phyloP scores from a whole-genome alignment of 2,888 invertebrate species.

The Trachelus iudaicus region DNA sequence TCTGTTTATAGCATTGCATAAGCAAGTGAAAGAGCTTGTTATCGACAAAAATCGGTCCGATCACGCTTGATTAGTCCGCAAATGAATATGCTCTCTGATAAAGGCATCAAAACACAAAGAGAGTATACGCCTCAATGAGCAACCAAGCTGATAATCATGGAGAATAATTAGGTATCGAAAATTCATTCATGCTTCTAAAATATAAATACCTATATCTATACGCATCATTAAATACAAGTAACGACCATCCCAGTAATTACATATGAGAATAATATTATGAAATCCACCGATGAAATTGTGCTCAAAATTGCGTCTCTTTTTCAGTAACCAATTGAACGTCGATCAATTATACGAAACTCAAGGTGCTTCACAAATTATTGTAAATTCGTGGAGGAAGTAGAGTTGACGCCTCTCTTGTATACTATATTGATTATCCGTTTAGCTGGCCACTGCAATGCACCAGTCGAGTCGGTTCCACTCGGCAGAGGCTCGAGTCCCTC shows the following conservation, averaged over 20 bases:
- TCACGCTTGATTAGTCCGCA: not conserved
- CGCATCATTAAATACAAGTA: too few relatives aligned
- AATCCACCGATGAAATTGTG: slow-evolving; percentile 42
- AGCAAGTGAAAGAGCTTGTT: not conserved
- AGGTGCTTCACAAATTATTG: slow-evolving; percentile 20
- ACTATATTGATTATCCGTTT: slow-evolving; percentile 56
- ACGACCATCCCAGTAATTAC: too few relatives aligned
- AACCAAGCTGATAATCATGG: not conserved
- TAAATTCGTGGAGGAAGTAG: slow-evolving; percentile 42
- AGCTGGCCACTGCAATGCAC: slow-evolving; percentile 57
- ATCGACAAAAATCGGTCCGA: not conserved
- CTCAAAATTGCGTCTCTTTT: slow-evolving; percentile 35
- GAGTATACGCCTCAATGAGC: not conserved
- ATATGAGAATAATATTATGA: not conserved
- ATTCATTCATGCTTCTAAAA: not conserved
- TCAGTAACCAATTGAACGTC: slow-evolving; percentile 13
- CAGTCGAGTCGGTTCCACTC: slow-evolving; percentile 46
- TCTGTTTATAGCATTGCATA: not conserved
- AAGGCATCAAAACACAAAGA: not conserved
- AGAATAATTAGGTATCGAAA: not conserved
- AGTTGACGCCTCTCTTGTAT: slow-evolving; percentile 47
- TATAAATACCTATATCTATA: not conserved
- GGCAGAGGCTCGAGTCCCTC: slow-evolving; percentile 32
- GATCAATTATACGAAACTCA: slow-evolving; percentile 43
- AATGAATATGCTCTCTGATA: not conserved